Percentiles rank a stretch among this genome's conserved stretches.
Evolutionary conservation across 2,888 invertebrate genomes (phyloP).

Genomic region (Drosophila nr. perissopoda): DNA sequence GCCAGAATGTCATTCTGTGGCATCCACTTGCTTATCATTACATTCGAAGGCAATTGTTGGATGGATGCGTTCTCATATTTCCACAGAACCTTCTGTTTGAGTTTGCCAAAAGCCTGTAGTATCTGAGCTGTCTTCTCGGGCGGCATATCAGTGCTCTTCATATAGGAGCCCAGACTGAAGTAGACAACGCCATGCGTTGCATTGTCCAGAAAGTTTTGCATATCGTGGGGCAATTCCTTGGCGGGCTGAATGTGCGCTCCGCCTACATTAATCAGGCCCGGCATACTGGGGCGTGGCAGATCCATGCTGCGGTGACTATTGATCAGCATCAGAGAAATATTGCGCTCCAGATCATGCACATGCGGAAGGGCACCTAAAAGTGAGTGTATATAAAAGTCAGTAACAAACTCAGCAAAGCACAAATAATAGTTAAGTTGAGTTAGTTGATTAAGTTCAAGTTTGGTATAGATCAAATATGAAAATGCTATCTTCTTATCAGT

Average conservation of each 20-base stretch:
- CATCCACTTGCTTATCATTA: slow-evolving; percentile 86
- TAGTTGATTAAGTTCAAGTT: not conserved
- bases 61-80: slow-evolving; percentile 85
- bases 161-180: slow-evolving; percentile 85
- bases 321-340: slow-evolving; percentile 85
- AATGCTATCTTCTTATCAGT: not conserved
- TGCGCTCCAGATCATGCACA: slow-evolving; percentile 85
- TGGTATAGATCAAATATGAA: not conserved
- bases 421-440: not conserved
- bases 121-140: slow-evolving; percentile 82
- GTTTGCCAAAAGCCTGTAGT: slow-evolving; percentile 84
- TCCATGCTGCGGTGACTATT: slow-evolving; percentile 86
- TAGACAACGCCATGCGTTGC: slow-evolving; percentile 85
- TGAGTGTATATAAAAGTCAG: not conserved
- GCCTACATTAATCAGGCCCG: slow-evolving; percentile 83
- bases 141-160: slow-evolving; percentile 85
- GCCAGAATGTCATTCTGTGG: slow-evolving; percentile 86
- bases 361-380: slow-evolving; percentile 81
- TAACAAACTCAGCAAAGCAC: not conserved
- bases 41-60: slow-evolving; percentile 84
- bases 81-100: slow-evolving; percentile 86
- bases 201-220: slow-evolving; percentile 83
- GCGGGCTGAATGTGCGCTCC: slow-evolving; percentile 83
- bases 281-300: slow-evolving; percentile 85
- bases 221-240: slow-evolving; percentile 78